phyloP scores from a whole-genome alignment of 2,113 vertebrate species.

The Hystrix cristata region DNA sequence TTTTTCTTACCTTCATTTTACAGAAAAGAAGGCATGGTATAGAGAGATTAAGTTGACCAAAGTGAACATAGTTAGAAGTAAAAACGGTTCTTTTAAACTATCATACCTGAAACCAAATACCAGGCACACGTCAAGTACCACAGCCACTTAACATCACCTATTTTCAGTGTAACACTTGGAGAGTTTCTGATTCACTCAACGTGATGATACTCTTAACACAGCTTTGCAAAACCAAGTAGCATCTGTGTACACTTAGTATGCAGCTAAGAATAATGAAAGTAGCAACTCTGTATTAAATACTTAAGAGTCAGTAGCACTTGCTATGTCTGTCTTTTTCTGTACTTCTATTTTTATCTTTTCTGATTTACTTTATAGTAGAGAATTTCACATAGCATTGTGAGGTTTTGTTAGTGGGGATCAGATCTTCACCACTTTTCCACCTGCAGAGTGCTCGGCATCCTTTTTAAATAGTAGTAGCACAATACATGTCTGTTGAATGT shows the following conservation, averaged over 20 bases:
- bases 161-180: background rate
- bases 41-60: background rate
- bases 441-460: background rate
- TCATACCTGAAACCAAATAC: background rate
- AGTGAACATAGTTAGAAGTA: background rate
- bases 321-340: background rate
- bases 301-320: background rate
- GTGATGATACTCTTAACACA: background rate
- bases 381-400: background rate
- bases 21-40: background rate
- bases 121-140: background rate
- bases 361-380: background rate
- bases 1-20: background rate
- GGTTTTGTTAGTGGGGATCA: background rate
- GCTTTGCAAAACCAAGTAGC: background rate
- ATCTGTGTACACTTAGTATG: background rate
- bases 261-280: background rate
- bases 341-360: slow-evolving; percentile 19
- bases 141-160: background rate
- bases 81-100: background rate
- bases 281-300: background rate
- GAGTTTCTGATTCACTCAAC: background rate
- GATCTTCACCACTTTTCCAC: background rate
- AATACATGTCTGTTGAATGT: background rate
- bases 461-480: background rate